Evolutionary conservation across 1,140 invertebrate genomes (phyloP), one percentile per base, ranked within the genome.

Genomic region (Aphelenchoides besseyi): DNA sequence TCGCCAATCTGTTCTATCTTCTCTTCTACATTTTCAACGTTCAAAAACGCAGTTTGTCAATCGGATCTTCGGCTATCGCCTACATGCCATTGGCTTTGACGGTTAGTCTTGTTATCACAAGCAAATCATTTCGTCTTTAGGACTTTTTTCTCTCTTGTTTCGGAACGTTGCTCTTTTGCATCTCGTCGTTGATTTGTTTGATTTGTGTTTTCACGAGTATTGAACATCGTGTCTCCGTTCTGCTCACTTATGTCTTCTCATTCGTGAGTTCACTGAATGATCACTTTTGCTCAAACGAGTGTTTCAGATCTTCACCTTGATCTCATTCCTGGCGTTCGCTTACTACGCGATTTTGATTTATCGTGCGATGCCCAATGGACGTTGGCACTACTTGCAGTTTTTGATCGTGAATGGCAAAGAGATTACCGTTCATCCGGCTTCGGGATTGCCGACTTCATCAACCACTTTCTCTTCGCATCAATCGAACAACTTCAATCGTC

Each of bases 391-490:
- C 36, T 33, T 66, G 9, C 30, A 66, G 3, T 66, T 18, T 53
- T 33, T 66, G 63, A 37, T 66, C 32, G 32, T 66, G 1, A 66
- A 29, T 16, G 63, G 63, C 16, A 29, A 35, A n/a, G 63, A 53
- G n/a, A 66, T 66, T 3, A 63, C 32, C n/a, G 16, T 66, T 33
- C 93, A 89, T 1, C 92, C 91, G 9, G 92, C 92, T 91, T 92
- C 92, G 1, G 91, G 91, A 85, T 91, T 90, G 0, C 91, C 55
- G 90, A 72, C 89, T 88, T 89, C 74, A 52, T 64, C 53, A 67
- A 77, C 36, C 36, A 59, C 41, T 23, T 48, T n/a, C n/a, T n/a
- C n/a, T n/a, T 48, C 41, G 41, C 12, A 12, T 16, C 41, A 23
- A 48, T 23, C 41, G n/a, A 48, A 12, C 41, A 48, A 48, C 41